A percentile compares a stretch with the other conserved stretches of the same genome.
These are phyloP conservation scores for Acrossocheilus fasciatus DNA, from an alignment of 2,797 vertebrate species.

Conservation along the genomic window DNA sequence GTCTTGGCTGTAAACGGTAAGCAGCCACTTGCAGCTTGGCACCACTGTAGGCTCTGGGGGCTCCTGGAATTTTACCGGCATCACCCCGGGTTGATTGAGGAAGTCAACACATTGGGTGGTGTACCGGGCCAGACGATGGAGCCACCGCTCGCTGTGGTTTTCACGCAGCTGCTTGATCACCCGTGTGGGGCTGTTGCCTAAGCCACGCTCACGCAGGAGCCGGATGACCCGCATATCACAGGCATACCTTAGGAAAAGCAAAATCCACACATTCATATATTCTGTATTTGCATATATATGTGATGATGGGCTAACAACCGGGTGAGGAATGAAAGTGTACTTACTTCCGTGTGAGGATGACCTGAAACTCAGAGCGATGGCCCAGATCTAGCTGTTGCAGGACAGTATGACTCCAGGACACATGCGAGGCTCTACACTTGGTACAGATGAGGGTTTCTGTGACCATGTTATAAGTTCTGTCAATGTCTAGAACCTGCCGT, in stretches of 20 bases:
- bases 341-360: too few relatives aligned
- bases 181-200: constrained; percentile 44
- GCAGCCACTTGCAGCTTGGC: constrained; percentile 45
- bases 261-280: background rate
- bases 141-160: constrained; percentile 25
- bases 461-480: too few relatives aligned
- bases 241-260: constrained; percentile 45
- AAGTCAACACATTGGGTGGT: too few relatives aligned
- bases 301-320: too few relatives aligned
- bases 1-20: constrained; percentile 47
- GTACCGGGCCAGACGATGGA: too few relatives aligned
- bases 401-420: constrained; percentile 25
- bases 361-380: too few relatives aligned
- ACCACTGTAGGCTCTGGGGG: constrained; percentile 32
- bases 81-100: too few relatives aligned
- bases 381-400: background rate
- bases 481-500: background rate
- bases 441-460: too few relatives aligned
- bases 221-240: constrained; percentile 51
- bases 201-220: constrained; percentile 29
- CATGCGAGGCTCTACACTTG: background rate
- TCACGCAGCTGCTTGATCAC: constrained; percentile 42
- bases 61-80: too few relatives aligned
- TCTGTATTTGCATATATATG: background rate
- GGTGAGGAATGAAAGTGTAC: too few relatives aligned